Base-by-base conservation (phyloP, 2,888 invertebrate species). In the Hydrotaea diabolus region DNA sequence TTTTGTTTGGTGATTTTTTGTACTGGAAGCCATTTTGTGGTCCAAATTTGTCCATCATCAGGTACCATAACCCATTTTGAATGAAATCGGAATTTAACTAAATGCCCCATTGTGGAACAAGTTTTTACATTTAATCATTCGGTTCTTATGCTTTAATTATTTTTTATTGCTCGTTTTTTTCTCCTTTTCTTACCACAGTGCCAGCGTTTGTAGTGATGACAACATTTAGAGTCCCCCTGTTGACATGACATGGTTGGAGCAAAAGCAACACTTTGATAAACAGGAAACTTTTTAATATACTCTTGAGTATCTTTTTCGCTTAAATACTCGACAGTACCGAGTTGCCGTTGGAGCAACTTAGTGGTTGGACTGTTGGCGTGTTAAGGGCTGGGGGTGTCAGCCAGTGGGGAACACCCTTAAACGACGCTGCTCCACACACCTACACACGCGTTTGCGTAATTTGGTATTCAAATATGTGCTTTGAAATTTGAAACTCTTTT, bases 401-500 rank as follows among this genome's bases (percentile, higher is more conserved):
- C n/a, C n/a, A n/a, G n/a, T n/a, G n/a, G n/a, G n/a, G 15, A 73
- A 73, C 73, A 57, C 57, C 73, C 57, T 62, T 23, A 59, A 57
- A 74, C 21, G 57, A 0, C 1, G 57, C 39, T 19, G 0, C 19
- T 4, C 19, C 43, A 26, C 59, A 59, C 59, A 59, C 26, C 59
- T 23, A 59, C 31, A 26, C 36, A 4, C 13, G 5, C 39, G 1
- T 69, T 21, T 9, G 11, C n/a, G 46, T 69, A 69, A 69, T 69
- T 69, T 69, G 46, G 21, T 69, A 69, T 69, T 69, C 53, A 74
- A 77, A 62, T 77, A 57, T 31, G 23, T 62, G 72, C 78, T 76
- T 80, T 84, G 84, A 84, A 72, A 83, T 83, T 74, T 80, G 77
- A 83, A 77, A 80, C 80, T 66, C 57, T 57, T 49, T 49, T n/a